A percentile compares a stretch with the other conserved stretches of the same genome.
Conservation (phyloP, 1,140 invertebrate species). For the Diprion similis region DNA sequence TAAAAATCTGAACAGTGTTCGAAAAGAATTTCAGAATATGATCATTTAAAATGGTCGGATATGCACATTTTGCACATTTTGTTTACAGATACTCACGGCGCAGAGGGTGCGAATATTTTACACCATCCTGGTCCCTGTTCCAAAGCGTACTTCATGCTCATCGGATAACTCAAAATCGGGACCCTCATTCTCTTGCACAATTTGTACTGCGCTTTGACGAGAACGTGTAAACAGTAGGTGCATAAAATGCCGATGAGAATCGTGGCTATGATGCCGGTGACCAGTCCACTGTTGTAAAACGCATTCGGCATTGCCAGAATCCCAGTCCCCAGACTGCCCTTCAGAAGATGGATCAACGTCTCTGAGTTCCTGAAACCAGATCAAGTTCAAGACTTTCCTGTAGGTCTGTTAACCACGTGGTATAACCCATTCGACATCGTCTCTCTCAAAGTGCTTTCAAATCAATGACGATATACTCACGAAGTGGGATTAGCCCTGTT, state of each 20-base stretch:
- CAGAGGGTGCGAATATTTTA: constrained; percentile 59
- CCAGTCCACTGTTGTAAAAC: constrained; percentile 73
- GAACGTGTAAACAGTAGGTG: constrained; percentile 72
- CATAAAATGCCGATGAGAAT: constrained; percentile 68
- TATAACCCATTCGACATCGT: background rate
- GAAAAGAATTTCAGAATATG: too few relatives aligned
- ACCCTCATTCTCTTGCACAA: constrained; percentile 64
- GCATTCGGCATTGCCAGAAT: constrained; percentile 84
- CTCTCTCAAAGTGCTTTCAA: constrained; percentile 12
- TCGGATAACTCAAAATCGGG: constrained; percentile 69
- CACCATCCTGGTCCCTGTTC: constrained; percentile 66
- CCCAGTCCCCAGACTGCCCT: constrained; percentile 79
- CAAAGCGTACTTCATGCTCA: constrained; percentile 69
- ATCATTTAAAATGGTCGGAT: too few relatives aligned
- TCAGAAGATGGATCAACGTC: constrained; percentile 73
- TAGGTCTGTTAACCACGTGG: too few relatives aligned
- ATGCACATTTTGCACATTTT: too few relatives aligned
- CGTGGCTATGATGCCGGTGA: constrained; percentile 67
- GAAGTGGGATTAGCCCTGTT: constrained; percentile 51
- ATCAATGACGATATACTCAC: constrained; percentile 39
- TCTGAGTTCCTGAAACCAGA: constrained; percentile 65
- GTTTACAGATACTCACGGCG: constrained; percentile 61
- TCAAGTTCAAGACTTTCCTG: background rate
- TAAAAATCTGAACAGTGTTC: too few relatives aligned
- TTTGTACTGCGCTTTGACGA: constrained; percentile 67